Evolutionary conservation across 2,797 vertebrate genomes (phyloP), one percentile per base, ranked within the genome.

Genomic region (Neosilurus mollespiculum): DNA sequence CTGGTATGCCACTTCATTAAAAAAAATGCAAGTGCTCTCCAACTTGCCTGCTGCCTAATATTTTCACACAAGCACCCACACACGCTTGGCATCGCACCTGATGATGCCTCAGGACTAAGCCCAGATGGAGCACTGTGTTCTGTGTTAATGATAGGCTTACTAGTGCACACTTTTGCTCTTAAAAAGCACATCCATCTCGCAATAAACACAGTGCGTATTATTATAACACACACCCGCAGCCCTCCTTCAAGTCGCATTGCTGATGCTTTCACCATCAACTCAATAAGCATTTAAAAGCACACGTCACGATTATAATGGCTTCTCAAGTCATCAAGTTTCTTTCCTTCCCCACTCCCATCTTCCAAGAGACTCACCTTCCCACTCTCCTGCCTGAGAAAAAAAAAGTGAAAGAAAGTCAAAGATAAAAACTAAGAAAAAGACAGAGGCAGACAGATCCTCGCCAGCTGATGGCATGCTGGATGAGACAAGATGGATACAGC

Each of bases 1-100:
- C 70, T 76, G 62, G 3, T 62, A 12, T 37, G 34, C n/a, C 62
- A 81, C 71, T 81, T 82, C 49, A 72, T 75, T 76, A 81, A 84
- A 85, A 71, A 70, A 54, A 53, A 30, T 9, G 0, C 64, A 56
- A 43, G 49, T 81, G 51, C 78, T 72, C 78, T 81, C 49, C 49
- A 77, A 71, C 71, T 22, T 77, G 85, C 80, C 76, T 80, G 66
- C 80, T 65, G 77, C 24, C 72, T 71, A 80, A 84, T 81, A 72
- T 86, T 84, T 84, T 87, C 81, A 77, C 53, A 61, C 72, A 69
- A 70, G 81, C 66, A 81, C 85, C 87, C 81, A 85, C 87, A 67
- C 88, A 64, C 16, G 56, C 76, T 64, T 83, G 54, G 71, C 65
- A 58, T 64, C 70, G 34, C 85, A 85, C 81, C 87, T 82, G 81